Conservation (phyloP, 2,113 vertebrate genomes). For the Pelvicachromis taeniatus region DNA sequence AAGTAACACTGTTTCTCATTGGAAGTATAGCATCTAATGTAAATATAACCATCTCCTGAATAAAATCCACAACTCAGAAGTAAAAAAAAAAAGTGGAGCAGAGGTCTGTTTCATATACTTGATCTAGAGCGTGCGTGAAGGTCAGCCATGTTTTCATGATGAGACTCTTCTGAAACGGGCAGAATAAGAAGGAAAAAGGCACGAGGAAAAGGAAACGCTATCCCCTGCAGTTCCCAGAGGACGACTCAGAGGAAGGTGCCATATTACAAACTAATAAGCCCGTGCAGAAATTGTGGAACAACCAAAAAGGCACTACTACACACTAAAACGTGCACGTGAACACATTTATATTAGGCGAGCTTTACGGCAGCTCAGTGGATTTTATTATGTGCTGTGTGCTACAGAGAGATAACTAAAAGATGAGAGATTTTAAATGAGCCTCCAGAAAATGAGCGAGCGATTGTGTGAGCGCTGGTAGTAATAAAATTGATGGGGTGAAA, state of each 20-base stretch:
- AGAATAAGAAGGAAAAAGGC: not conserved
- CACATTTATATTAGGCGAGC: constrained; percentile 16
- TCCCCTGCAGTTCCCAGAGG: not conserved
- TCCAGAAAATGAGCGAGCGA: constrained; percentile 1
- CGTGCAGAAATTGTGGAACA: not conserved
- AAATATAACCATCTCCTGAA: not conserved
- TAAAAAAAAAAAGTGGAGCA: not conserved
- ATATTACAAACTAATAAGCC: constrained; percentile 18
- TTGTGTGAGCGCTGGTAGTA: not conserved
- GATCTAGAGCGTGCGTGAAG: not conserved
- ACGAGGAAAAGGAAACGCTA: not conserved
- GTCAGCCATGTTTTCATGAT: not conserved
- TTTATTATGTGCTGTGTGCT: constrained; percentile 29
- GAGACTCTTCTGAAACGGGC: not conserved
- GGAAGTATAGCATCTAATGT: not conserved
- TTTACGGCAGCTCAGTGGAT: constrained; percentile 1
- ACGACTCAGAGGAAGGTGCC: not conserved
- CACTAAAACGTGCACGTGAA: not conserved
- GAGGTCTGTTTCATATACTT: not conserved
- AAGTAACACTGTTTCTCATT: not conserved
- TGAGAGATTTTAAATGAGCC: constrained; percentile 49
- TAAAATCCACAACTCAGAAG: not conserved
- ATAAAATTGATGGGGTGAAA: constrained; percentile 3
- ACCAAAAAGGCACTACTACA: not conserved
- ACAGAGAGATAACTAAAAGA: constrained; percentile 41